phyloP scores from a whole-genome alignment of 2,888 invertebrate genomes.

The Ypsolopha scabrella region DNA sequence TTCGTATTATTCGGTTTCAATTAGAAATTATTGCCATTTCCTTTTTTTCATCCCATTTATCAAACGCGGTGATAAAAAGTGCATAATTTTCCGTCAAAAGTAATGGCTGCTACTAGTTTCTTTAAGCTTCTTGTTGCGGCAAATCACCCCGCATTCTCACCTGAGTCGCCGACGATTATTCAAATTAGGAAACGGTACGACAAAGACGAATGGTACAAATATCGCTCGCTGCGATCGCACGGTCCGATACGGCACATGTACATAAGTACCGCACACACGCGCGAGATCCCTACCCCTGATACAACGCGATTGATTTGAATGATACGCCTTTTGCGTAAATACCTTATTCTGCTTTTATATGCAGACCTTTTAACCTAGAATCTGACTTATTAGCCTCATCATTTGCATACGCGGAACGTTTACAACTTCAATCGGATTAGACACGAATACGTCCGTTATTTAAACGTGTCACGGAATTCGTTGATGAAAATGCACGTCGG shows the following conservation, averaged over 20 bases:
- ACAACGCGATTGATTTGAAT: conserved; percentile 58
- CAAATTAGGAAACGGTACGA: conserved; percentile 67
- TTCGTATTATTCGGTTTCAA: conserved; percentile 37
- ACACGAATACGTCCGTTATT: not conserved
- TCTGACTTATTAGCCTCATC: conserved; percentile 23
- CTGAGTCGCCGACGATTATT: conserved; percentile 52
- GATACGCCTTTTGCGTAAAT: conserved; percentile 68
- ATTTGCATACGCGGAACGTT: conserved; percentile 1
- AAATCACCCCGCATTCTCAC: conserved; percentile 63
- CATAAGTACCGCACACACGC: conserved; percentile 56
- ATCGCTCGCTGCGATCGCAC: conserved; percentile 56
- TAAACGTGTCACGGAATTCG: conserved; percentile 15
- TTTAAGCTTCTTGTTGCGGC: conserved; percentile 16
- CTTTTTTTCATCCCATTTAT: not conserved
- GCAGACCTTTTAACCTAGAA: conserved; percentile 27
- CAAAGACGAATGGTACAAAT: conserved; percentile 69
- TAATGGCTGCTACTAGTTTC: not conserved
- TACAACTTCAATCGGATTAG: not conserved
- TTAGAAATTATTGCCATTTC: not conserved
- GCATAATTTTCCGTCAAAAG: not conserved
- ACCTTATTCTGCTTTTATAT: conserved; percentile 43
- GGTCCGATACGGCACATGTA: conserved; percentile 46
- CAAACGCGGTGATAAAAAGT: not conserved
- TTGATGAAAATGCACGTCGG: conserved; percentile 33
- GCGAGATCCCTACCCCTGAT: conserved; percentile 57